A percentile compares a stretch with the other conserved stretches of the same genome.
Conservation (phyloP, 2,797 vertebrate genomes). For the Neosalanx taihuensis region DNA sequence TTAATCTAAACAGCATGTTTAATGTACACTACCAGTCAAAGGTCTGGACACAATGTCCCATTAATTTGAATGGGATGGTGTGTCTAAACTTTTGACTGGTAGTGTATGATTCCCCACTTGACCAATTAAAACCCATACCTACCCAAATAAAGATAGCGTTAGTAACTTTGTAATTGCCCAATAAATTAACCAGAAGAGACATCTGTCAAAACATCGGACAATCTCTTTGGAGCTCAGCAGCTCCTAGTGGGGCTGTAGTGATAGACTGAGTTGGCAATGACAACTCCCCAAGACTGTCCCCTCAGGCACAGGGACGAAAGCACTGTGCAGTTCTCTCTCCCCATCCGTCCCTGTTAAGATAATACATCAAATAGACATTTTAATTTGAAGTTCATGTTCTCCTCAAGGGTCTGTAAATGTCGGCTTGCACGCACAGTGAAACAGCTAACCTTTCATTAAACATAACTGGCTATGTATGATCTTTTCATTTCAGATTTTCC, state of each 20-base stretch:
- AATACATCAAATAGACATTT: slow-evolving; percentile 76
- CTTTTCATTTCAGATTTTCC: slow-evolving; percentile 43
- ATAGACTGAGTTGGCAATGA: slow-evolving; percentile 71
- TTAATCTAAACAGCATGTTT: too few species aligned
- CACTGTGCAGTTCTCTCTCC: slow-evolving; percentile 56
- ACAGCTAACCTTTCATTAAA: slow-evolving; percentile 64
- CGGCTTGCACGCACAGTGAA: slow-evolving; percentile 47
- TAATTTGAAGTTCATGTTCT: slow-evolving; percentile 76
- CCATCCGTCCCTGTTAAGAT: slow-evolving; percentile 68
- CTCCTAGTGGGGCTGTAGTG: slow-evolving; percentile 66
- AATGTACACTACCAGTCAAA: too few species aligned
- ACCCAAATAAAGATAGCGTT: slow-evolving; percentile 46
- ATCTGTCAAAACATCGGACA: slow-evolving; percentile 74
- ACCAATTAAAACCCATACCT: slow-evolving; percentile 41
- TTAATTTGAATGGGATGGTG: background rate
- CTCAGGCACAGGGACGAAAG: slow-evolving; percentile 66
- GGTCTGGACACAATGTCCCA: too few species aligned
- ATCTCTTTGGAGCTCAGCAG: slow-evolving; percentile 56
- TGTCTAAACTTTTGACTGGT: background rate
- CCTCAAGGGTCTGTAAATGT: slow-evolving; percentile 72
- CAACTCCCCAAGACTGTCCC: slow-evolving; percentile 71
- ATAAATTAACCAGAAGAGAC: slow-evolving; percentile 72
- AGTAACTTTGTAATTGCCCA: slow-evolving; percentile 66
- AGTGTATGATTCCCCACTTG: slow-evolving; percentile 27
- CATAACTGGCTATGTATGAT: slow-evolving; percentile 36